A percentile compares a stretch with the other conserved stretches of the same genome.
phyloP scores from a whole-genome alignment of 2,888 invertebrate genomes.

The Lasioglossum leucozonium region DNA sequence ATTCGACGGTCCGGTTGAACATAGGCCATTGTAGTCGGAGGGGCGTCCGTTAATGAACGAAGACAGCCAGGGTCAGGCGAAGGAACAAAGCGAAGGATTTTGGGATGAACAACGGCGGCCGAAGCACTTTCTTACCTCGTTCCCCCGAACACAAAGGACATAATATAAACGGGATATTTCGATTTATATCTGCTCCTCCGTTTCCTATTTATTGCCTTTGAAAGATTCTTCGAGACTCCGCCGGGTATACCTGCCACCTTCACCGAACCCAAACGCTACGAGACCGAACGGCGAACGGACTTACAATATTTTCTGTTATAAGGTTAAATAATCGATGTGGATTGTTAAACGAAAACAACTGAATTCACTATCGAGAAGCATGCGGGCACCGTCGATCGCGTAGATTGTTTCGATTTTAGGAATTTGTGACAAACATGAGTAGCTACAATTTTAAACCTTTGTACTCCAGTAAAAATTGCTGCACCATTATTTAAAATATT shows the following conservation, averaged over 20 bases:
- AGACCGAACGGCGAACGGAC: neutral
- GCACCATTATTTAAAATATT: too few species aligned
- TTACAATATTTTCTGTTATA: neutral
- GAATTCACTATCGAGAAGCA: neutral
- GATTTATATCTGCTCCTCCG: slow-evolving; percentile 38
- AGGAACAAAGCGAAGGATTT: slow-evolving; percentile 44
- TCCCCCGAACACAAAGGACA: slow-evolving; percentile 33
- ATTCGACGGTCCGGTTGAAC: neutral
- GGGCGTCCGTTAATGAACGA: slow-evolving; percentile 25
- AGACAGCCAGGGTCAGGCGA: slow-evolving; percentile 8
- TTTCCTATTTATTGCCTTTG: slow-evolving; percentile 38
- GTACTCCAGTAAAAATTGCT: too few species aligned
- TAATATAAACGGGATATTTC: slow-evolving; percentile 32
- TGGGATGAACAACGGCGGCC: slow-evolving; percentile 9
- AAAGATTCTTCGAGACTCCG: neutral
- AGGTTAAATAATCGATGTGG: neutral
- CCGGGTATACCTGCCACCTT: slow-evolving; percentile 21
- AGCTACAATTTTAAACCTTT: too few species aligned
- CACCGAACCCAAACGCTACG: neutral
- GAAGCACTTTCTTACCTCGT: slow-evolving; percentile 16
- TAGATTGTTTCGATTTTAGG: neutral
- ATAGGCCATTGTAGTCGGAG: neutral
- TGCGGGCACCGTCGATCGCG: too few species aligned
- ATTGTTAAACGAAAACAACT: neutral
- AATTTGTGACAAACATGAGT: too few species aligned